A percentile compares a stretch with the other conserved stretches of the same genome.
Evolutionary conservation across 2,888 invertebrate genomes (phyloP).

Genomic region (Troides helena): DNA sequence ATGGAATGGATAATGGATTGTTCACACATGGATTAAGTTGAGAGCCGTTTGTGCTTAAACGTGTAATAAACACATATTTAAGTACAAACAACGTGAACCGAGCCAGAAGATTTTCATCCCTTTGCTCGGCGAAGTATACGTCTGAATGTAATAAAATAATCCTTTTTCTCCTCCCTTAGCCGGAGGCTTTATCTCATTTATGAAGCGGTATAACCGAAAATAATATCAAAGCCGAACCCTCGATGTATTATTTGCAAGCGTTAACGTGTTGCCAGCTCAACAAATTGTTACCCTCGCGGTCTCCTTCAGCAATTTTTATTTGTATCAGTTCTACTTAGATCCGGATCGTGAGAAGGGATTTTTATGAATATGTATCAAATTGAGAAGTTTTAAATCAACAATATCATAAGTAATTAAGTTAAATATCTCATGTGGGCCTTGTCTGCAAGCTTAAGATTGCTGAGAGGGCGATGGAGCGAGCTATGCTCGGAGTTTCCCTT

Average conservation of each 20-base stretch:
- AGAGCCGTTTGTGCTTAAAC: no score
- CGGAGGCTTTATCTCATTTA: slow-evolving; percentile 45
- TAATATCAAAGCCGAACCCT: slow-evolving; percentile 43
- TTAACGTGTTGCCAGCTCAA: slow-evolving; percentile 27
- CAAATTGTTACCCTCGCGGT: slow-evolving; percentile 13
- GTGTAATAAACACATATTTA: slow-evolving; percentile 30
- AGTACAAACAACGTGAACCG: no score
- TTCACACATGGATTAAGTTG: slow-evolving; percentile 1
- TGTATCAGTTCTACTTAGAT: slow-evolving; percentile 21
- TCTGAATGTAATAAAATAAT: slow-evolving; percentile 52
- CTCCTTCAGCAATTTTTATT: slow-evolving; percentile 22
- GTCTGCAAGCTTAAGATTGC: no score
- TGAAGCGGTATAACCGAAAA: slow-evolving; percentile 42
- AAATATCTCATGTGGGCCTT: no score
- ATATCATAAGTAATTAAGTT: no score
- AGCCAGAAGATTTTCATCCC: slow-evolving; percentile 27
- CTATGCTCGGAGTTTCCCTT: no score
- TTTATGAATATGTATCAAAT: not conserved
- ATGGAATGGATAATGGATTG: no score
- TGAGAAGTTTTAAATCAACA: no score
- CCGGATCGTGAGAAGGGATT: slow-evolving; percentile 1
- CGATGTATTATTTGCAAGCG: slow-evolving; percentile 36
- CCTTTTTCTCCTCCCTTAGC: slow-evolving; percentile 37
- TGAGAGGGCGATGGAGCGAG: no score
- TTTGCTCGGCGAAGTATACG: slow-evolving; percentile 38